Conservation (phyloP, 2,888 invertebrate genomes). For the Toxonevra muliebris region DNA sequence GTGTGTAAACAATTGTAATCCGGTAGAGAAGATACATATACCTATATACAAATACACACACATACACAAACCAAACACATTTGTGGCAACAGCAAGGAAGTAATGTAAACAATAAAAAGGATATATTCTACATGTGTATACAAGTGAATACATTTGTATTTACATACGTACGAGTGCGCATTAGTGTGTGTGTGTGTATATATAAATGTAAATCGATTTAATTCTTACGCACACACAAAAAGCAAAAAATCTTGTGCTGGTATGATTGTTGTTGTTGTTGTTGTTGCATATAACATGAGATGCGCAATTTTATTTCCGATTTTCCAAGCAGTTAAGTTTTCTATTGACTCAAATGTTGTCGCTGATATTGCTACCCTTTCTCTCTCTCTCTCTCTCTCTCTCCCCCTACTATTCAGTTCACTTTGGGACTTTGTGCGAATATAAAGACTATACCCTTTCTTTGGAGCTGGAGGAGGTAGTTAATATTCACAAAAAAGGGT, state of each 20-base stretch:
- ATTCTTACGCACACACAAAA: background rate
- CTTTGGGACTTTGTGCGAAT: no score
- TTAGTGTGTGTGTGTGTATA: background rate
- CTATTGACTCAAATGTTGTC: conserved; percentile 13
- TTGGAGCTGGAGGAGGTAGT: no score
- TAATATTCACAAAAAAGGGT: no score
- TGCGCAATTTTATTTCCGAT: conserved; percentile 21
- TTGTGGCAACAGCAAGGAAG: background rate
- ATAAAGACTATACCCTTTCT: no score
- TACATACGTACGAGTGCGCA: background rate
- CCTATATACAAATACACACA: no score
- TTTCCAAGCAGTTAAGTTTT: conserved; percentile 33
- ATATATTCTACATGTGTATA: no score
- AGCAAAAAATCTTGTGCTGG: background rate
- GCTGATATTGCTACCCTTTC: background rate
- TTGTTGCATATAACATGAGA: background rate
- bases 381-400: background rate
- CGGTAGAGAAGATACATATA: conserved; percentile 46
- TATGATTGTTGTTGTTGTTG: background rate
- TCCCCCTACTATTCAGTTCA: no score
- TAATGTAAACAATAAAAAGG: background rate
- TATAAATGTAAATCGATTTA: background rate
- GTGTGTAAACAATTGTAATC: conserved; percentile 56
- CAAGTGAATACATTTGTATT: background rate
- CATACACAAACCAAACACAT: no score